These are phyloP conservation scores for Limnothrissa miodon DNA, from an alignment of 2,113 vertebrate genomes.

Conservation along the genomic window DNA sequence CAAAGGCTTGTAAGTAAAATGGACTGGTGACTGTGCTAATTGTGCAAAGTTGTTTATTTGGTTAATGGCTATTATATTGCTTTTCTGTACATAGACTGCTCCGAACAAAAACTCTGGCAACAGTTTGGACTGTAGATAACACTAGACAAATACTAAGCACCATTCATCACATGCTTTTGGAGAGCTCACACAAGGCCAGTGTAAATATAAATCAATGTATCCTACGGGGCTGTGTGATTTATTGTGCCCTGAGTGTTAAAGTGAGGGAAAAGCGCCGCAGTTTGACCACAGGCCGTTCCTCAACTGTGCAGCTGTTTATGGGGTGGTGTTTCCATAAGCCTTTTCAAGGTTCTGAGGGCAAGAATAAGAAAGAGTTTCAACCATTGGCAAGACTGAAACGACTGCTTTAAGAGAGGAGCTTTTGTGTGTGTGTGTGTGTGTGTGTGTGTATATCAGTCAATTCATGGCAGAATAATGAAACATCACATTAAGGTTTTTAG, in stretches of 20 bases:
- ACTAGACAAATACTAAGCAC: too few species aligned
- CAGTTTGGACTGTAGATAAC: background rate
- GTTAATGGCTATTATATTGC: background rate
- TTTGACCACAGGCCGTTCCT: background rate
- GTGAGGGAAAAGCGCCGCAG: background rate
- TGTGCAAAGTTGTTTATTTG: background rate
- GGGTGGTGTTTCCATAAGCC: slow-evolving; percentile 22
- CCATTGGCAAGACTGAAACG: slow-evolving; percentile 22
- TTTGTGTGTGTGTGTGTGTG: background rate
- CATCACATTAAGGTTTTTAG: slow-evolving; percentile 16
- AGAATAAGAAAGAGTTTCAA: background rate
- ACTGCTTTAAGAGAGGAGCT: background rate
- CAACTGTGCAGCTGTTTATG: slow-evolving; percentile 5
- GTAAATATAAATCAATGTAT: background rate
- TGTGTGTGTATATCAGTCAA: background rate
- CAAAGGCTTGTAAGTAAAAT: background rate
- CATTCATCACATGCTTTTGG: background rate
- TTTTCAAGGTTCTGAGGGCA: slow-evolving; percentile 5
- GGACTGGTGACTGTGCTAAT: background rate
- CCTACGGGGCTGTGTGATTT: background rate
- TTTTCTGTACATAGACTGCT: background rate
- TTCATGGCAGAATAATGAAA: slow-evolving; percentile 25
- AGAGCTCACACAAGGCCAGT: background rate
- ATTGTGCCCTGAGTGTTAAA: background rate
- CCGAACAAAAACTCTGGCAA: background rate